phyloP scores from a whole-genome alignment of 2,888 invertebrate genomes.

The Pollenia griseotomentosa region DNA sequence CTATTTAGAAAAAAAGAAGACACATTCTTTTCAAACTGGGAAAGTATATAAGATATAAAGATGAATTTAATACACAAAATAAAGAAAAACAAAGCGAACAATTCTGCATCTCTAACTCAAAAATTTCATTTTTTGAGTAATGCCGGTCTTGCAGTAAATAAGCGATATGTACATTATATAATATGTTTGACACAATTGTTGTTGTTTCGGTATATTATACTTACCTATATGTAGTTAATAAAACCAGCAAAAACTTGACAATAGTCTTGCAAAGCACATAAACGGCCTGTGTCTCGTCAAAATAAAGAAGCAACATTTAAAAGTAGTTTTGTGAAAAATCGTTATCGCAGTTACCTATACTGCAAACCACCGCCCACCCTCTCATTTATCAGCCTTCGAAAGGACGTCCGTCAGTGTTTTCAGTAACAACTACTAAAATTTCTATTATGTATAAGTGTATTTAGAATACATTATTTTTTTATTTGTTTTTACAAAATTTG shows the following conservation, averaged over 20 bases:
- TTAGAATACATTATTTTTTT: neutral
- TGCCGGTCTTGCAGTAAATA: no score
- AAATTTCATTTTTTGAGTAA: no score
- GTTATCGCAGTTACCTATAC: conserved; percentile 51
- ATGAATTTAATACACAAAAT: no score
- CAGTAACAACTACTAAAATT: neutral
- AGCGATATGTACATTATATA: neutral
- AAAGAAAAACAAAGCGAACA: no score
- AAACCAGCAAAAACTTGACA: conserved; percentile 34
- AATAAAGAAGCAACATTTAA: neutral
- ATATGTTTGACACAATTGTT: neutral
- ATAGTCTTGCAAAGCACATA: conserved; percentile 38
- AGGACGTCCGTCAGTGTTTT: neutral
- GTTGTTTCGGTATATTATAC: neutral
- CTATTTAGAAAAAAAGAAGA: no score
- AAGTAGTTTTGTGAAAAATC: conserved; percentile 55
- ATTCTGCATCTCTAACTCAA: no score
- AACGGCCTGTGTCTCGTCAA: neutral
- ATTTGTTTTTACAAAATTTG: neutral
- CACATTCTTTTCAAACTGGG: no score
- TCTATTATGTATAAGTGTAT: neutral
- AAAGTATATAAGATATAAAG: no score
- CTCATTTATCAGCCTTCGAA: neutral
- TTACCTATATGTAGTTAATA: neutral
- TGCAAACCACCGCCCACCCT: no score